A percentile compares a stretch with the other conserved stretches of the same genome.
Evolutionary conservation across 2,113 vertebrate species (phyloP).

Genomic region (Pandion haliaetus): DNA sequence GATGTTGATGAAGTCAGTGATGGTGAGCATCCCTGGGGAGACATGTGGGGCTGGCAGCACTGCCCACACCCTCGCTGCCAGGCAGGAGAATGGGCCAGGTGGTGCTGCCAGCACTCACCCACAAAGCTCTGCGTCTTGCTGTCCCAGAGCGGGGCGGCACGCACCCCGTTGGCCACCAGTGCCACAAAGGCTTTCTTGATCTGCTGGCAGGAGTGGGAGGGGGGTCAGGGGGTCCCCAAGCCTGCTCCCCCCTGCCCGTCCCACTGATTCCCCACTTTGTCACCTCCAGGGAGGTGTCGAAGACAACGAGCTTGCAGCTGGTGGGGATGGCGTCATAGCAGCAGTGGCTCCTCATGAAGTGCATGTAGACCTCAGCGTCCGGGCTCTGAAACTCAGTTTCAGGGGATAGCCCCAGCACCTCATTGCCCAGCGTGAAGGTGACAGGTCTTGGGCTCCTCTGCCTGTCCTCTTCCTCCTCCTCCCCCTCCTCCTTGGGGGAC

Average conservation of each 20-base stretch:
- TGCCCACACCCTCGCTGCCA: background rate
- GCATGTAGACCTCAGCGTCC: constrained; percentile 84
- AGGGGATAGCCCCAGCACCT: constrained; percentile 40
- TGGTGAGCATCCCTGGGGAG: constrained; percentile 92
- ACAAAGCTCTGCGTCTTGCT: constrained; percentile 91
- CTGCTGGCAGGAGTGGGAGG: constrained; percentile 53
- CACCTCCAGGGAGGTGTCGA: constrained; percentile 88
- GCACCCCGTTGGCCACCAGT: constrained; percentile 87
- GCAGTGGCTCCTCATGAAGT: constrained; percentile 89
- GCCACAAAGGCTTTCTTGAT: constrained; percentile 95
- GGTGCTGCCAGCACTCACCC: constrained; percentile 75
- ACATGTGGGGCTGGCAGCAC: background rate
- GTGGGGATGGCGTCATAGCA: constrained; percentile 94
- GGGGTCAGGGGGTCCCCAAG: background rate
- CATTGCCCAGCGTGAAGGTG: constrained; percentile 7
- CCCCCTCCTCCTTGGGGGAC: background rate
- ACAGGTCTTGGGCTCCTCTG: background rate
- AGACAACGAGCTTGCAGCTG: constrained; percentile 94
- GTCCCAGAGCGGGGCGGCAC: constrained; percentile 94
- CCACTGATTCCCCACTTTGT: background rate
- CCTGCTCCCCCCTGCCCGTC: fast-evolving
- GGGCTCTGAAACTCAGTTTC: constrained; percentile 66
- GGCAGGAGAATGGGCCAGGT: background rate
- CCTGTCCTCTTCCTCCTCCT: background rate
- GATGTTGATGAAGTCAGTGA: constrained; percentile 98